These are phyloP conservation scores for Sardina pilchardus DNA, from an alignment of 2,113 vertebrate genomes.

Conservation along the genomic window DNA sequence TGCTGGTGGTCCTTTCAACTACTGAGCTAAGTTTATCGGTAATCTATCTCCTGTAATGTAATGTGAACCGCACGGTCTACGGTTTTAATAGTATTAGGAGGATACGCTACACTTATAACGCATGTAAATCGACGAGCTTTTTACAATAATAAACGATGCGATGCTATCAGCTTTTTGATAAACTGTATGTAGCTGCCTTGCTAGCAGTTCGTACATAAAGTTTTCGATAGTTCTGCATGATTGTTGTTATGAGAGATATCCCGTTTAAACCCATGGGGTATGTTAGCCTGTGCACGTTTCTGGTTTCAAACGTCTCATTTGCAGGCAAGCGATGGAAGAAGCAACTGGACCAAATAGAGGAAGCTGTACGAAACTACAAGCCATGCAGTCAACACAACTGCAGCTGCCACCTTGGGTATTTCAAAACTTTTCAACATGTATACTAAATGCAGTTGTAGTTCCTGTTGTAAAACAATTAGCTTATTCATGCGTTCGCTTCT, in stretches of 20 bases:
- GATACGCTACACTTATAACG: background rate
- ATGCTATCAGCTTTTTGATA: no score
- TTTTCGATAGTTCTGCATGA: background rate
- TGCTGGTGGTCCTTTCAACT: background rate
- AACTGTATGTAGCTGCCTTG: no score
- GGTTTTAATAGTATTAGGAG: background rate
- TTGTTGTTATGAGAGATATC: background rate
- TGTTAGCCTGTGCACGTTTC: no score
- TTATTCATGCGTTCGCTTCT: background rate
- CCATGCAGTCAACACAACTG: slow-evolving; percentile 83
- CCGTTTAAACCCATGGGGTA: no score
- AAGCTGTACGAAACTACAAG: slow-evolving; percentile 69
- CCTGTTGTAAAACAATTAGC: background rate
- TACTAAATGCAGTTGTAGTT: background rate
- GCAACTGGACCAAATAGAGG: slow-evolving; percentile 51
- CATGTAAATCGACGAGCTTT: no score
- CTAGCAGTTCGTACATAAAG: no score
- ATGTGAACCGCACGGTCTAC: background rate
- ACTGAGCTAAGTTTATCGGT: background rate
- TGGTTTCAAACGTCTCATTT: background rate
- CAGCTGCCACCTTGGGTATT: slow-evolving; percentile 85
- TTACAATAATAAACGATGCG: no score
- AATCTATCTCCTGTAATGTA: background rate
- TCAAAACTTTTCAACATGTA: background rate
- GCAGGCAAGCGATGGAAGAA: slow-evolving; percentile 61